These are phyloP conservation scores for Yoshiicerus persimilis DNA, from an alignment of 1,140 invertebrate species.

Conservation along the genomic window DNA sequence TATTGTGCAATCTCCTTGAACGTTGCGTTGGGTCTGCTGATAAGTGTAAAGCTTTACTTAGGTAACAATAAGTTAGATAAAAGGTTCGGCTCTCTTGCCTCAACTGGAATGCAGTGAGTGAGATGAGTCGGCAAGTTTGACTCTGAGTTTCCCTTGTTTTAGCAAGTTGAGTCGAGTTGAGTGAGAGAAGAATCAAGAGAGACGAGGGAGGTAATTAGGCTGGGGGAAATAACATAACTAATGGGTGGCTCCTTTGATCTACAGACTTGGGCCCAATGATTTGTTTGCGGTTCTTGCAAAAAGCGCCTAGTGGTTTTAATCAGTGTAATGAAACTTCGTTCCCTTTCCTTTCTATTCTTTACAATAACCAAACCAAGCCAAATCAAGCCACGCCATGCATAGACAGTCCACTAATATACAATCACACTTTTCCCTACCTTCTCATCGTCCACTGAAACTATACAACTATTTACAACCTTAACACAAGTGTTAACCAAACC, in stretches of 20 bases:
- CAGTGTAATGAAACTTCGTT: constrained; percentile 35
- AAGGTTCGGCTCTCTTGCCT: neutral
- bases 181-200: constrained; percentile 8
- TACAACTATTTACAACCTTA: neutral
- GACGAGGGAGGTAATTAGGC: constrained; percentile 33
- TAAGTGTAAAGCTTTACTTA: neutral
- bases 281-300: constrained; percentile 36
- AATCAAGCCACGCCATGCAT: neutral
- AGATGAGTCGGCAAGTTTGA: constrained; percentile 4
- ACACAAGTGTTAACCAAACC: neutral
- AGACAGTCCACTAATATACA: neutral
- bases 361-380: neutral
- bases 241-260: constrained; percentile 35
- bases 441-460: neutral
- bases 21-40: neutral
- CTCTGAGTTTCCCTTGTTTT: neutral
- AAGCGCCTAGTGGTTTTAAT: constrained; percentile 39
- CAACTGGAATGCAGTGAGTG: neutral
- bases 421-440: neutral
- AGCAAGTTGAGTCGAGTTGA: neutral
- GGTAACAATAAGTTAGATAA: neutral
- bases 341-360: constrained; percentile 2
- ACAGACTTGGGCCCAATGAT: constrained; percentile 25
- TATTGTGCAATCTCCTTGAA: neutral
- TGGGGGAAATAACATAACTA: constrained; percentile 31